Evolutionary conservation across 2,797 vertebrate genomes (phyloP).

Genomic region (Enteromius anoplus): DNA sequence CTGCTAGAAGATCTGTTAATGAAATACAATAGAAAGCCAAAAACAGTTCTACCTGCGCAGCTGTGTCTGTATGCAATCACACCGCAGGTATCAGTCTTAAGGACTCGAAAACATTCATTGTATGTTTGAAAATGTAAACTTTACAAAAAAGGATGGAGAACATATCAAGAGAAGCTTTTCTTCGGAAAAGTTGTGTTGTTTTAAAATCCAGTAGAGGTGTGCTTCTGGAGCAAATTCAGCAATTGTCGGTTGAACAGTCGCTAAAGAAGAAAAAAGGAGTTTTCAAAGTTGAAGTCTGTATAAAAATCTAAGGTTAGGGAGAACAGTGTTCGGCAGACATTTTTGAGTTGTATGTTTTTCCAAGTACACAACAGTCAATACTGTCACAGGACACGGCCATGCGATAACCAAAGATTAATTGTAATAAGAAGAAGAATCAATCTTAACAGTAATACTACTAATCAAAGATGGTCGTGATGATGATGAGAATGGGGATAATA

Average conservation of each 20-base stretch:
- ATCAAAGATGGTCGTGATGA: conserved; percentile 68
- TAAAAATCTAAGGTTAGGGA: conserved; percentile 30
- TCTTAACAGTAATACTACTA: conserved; percentile 68
- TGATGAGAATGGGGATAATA: conserved; percentile 69
- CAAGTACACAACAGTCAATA: conserved; percentile 85
- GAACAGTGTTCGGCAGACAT: conserved; percentile 66
- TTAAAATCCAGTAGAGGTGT: conserved; percentile 86
- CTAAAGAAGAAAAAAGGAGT: conserved; percentile 41
- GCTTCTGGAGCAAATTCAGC: conserved; percentile 88
- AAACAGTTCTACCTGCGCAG: conserved; percentile 21
- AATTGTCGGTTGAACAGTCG: conserved; percentile 40
- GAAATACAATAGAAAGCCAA: conserved; percentile 23
- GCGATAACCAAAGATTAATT: conserved; percentile 79
- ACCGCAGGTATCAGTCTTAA: conserved; percentile 75
- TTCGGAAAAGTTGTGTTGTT: conserved; percentile 80
- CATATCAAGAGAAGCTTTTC: conserved; percentile 63
- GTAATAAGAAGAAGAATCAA: conserved; percentile 69
- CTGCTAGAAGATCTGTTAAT: conserved; percentile 34
- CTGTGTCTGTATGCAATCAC: conserved; percentile 62
- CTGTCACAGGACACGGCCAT: conserved; percentile 85
- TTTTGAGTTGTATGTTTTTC: conserved; percentile 68
- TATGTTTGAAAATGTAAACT: conserved; percentile 81
- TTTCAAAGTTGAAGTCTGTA: conserved; percentile 58
- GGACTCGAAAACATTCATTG: conserved; percentile 78
- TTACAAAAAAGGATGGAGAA: conserved; percentile 67